A percentile compares a stretch with the other conserved stretches of the same genome.
These are phyloP conservation scores for Otocyon megalotis DNA, from an alignment of 2,113 vertebrate species.

Conservation along the genomic window DNA sequence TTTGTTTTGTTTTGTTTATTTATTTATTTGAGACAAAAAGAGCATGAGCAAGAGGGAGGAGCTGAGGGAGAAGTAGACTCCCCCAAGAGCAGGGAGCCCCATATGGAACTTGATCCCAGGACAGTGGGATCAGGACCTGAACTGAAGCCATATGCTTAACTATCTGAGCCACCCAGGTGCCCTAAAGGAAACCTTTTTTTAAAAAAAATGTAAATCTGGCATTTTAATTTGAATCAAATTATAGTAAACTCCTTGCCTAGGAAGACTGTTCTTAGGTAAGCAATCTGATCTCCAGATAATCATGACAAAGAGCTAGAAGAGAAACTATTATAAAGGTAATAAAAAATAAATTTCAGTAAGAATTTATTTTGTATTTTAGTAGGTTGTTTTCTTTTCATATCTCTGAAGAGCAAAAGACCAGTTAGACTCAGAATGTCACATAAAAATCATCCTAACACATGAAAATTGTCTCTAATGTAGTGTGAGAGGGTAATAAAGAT, in stretches of 20 bases:
- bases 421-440: constrained; percentile 74
- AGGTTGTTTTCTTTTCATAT: constrained; percentile 49
- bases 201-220: not conserved
- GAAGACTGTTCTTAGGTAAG: not conserved
- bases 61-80: too few relatives aligned
- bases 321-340: constrained; percentile 70
- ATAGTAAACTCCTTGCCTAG: not conserved
- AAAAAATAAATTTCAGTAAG: constrained; percentile 81
- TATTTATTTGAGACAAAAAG: too few relatives aligned
- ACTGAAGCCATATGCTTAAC: too few relatives aligned
- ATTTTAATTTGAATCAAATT: not conserved
- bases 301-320: constrained; percentile 44
- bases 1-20: too few relatives aligned
- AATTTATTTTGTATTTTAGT: constrained; percentile 69
- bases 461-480: constrained; percentile 71
- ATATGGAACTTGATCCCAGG: too few relatives aligned
- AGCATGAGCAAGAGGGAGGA: too few relatives aligned
- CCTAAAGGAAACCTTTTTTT: not conserved
- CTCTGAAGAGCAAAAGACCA: constrained; percentile 66
- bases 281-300: not conserved
- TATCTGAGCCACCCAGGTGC: too few relatives aligned
- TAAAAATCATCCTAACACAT: constrained; percentile 81
- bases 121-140: too few relatives aligned
- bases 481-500: constrained; percentile 77
- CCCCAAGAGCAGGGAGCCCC: too few relatives aligned